Evolutionary conservation across 2,113 vertebrate genomes (phyloP).

Genomic region (Dissostichus mawsoni): DNA sequence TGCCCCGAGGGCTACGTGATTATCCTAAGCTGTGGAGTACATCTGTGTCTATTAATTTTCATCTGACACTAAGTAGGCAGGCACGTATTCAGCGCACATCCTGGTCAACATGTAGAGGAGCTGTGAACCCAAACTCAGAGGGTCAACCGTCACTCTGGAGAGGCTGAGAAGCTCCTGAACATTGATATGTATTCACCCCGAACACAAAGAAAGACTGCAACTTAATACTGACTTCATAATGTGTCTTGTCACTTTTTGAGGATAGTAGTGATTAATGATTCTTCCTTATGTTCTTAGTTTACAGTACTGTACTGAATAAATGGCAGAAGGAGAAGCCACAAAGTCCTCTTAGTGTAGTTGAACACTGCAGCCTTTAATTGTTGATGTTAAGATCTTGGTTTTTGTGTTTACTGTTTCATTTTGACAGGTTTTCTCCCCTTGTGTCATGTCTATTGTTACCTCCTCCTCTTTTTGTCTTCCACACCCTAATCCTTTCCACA

Average conservation of each 20-base stretch:
- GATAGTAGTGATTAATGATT: neutral
- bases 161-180: conserved; percentile 31
- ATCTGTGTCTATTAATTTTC: conserved; percentile 78
- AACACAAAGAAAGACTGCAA: neutral
- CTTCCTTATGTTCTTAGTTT: conserved; percentile 1
- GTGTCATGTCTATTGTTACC: no score
- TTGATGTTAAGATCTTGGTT: no score
- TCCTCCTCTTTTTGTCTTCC: no score
- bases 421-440: neutral
- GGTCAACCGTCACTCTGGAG: conserved; percentile 55
- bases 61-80: conserved; percentile 75
- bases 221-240: conserved; percentile 40
- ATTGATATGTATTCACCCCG: conserved; percentile 24
- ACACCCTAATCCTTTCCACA: no score
- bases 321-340: neutral
- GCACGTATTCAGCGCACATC: conserved; percentile 60
- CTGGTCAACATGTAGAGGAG: conserved; percentile 41
- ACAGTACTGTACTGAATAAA: neutral
- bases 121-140: conserved; percentile 42
- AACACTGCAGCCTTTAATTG: no score
- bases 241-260: conserved; percentile 18
- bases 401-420: no score
- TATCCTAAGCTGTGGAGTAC: conserved; percentile 73
- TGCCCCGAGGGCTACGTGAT: conserved; percentile 64
- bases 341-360: neutral